phyloP scores from a whole-genome alignment of 2,888 invertebrate genomes.

The Tenodera sinensis region DNA sequence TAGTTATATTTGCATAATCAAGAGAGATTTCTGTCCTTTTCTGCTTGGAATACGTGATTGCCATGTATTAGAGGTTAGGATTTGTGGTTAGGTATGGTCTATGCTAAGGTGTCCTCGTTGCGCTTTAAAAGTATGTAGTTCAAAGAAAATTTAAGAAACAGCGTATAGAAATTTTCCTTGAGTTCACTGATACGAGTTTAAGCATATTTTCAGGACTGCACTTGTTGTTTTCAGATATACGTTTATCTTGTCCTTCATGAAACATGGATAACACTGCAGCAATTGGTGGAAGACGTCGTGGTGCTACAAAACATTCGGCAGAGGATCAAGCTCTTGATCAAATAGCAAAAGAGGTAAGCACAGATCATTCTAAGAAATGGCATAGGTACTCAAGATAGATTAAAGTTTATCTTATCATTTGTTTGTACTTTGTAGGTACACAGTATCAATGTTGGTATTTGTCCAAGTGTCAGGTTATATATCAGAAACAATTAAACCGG shows the following conservation, averaged over 20 bases:
- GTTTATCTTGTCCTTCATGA: slow-evolving; percentile 2
- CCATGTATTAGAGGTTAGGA: background rate
- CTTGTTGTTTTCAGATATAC: background rate
- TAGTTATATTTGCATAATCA: background rate
- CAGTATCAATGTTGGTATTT: no score
- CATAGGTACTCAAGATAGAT: background rate
- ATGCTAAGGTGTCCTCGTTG: background rate
- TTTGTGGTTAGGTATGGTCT: background rate
- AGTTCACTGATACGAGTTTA: no score
- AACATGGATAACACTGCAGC: slow-evolving; percentile 35
- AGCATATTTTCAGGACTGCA: no score
- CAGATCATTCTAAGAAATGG: no score
- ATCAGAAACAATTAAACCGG: no score
- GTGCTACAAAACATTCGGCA: slow-evolving; percentile 81
- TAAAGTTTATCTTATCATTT: background rate
- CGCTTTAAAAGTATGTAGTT: background rate
- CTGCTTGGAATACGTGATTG: background rate
- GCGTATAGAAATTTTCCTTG: no score
- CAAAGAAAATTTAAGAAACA: no score
- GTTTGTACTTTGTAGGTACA: no score
- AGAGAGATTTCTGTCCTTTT: background rate
- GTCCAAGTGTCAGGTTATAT: no score
- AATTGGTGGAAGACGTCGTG: slow-evolving; percentile 68
- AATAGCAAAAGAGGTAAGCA: slow-evolving; percentile 91
- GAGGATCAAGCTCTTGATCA: slow-evolving; percentile 96